A percentile compares a stretch with the other conserved stretches of the same genome.
These are phyloP conservation scores for Xanthorhoe designata DNA, from an alignment of 2,888 invertebrate species.

Conservation along the genomic window DNA sequence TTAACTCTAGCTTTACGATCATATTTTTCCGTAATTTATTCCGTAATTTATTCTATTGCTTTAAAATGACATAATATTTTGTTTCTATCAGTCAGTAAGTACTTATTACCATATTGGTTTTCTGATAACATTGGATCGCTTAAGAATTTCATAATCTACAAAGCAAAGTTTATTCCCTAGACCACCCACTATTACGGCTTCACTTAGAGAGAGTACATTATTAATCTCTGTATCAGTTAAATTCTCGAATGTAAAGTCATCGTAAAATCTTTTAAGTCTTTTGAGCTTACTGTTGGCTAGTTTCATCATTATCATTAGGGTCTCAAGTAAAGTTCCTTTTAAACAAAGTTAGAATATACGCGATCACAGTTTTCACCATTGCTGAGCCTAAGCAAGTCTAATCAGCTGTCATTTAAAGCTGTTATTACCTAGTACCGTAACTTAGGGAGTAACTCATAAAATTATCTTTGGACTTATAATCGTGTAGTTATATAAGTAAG, in stretches of 20 bases:
- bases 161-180: conserved; percentile 6
- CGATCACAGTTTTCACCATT: no score
- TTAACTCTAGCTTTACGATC: no score
- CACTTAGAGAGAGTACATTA: conserved; percentile 1
- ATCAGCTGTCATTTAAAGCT: no score
- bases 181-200: conserved; percentile 25
- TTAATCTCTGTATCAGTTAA: conserved; percentile 27
- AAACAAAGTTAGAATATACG: no score
- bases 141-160: neutral
- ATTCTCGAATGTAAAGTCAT: conserved; percentile 34
- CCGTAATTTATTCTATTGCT: no score
- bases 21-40: no score
- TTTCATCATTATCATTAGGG: neutral
- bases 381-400: no score
- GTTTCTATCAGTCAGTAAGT: neutral
- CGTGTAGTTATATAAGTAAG: no score
- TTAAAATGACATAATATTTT: neutral
- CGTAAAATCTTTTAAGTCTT: conserved; percentile 8
- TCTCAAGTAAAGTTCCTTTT: no score
- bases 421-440: no score
- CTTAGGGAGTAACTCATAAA: no score
- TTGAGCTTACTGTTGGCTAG: neutral
- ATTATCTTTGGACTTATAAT: no score
- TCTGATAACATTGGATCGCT: neutral
- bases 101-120: neutral